Conservation (phyloP, 37 sponge, comb jelly and placozoan species). For the Trichoplax adhaerens region DNA sequence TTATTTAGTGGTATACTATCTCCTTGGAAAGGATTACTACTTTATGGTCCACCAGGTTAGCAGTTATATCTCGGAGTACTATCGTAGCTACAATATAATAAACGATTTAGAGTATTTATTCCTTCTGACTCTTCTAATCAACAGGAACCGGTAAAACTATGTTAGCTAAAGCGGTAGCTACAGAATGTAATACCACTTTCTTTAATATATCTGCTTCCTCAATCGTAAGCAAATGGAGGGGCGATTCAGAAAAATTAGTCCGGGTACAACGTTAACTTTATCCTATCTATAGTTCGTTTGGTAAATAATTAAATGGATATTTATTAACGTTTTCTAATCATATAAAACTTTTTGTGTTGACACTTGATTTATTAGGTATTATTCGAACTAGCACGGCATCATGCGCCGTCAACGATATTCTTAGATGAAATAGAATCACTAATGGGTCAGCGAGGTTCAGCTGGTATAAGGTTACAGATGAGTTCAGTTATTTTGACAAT, state of each 20-base stretch:
- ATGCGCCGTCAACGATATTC: conserved; percentile 97
- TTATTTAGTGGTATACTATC: conserved; percentile 49
- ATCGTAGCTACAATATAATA: neutral
- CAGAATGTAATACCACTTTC: conserved; percentile 97
- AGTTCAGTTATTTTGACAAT: neutral
- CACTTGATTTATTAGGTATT: conserved; percentile 33
- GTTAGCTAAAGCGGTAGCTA: conserved; percentile 97
- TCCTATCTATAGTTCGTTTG: conserved; percentile 8
- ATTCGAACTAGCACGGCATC: conserved; percentile 93
- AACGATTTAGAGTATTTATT: neutral
- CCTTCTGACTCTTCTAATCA: neutral
- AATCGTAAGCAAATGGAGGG: conserved; percentile 99
- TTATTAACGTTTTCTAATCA: neutral
- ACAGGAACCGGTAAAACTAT: conserved; percentile 94
- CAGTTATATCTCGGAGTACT: neutral
- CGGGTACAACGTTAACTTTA: conserved; percentile 3
- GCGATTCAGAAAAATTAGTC: conserved; percentile 96
- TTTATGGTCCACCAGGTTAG: conserved; percentile 97
- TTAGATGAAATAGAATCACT: conserved; percentile 97
- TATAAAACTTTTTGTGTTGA: neutral
- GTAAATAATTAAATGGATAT: neutral
- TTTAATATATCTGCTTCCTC: conserved; percentile 97
- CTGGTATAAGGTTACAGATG: conserved; percentile 24
- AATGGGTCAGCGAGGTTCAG: conserved; percentile 69
- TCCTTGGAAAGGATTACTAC: conserved; percentile 96